Base-by-base conservation (phyloP, 2,113 vertebrate species). In the Excalfactoria chinensis region DNA sequence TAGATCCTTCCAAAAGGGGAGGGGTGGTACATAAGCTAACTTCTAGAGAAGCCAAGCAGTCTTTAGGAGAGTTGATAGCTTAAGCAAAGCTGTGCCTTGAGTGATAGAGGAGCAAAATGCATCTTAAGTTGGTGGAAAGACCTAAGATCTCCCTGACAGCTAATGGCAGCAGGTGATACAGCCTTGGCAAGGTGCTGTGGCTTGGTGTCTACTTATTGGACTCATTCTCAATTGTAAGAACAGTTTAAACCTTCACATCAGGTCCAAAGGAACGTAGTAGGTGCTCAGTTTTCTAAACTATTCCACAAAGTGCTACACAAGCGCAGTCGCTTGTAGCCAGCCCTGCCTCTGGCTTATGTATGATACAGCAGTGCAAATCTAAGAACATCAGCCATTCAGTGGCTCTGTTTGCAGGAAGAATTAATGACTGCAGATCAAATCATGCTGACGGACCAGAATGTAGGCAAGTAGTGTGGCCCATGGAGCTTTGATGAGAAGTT, bases 381-480 rank as follows among this genome's bases (percentile, higher is more conserved):
- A 32, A 70, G 69, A 43, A 20, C 1, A 0, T 0, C 9, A 19
- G 28, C 34, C 5, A 41, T 5, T 28, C 56, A 23, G 21, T 41
- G 43, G 12, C 26, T 59, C 22, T 19, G 43, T 34, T 55, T 35
- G 56, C 48, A 19, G 21, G 49, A 43, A 28, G 20, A 90, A 63
- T n/a, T 59, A 17, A 18, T 44, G 22, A 23, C 5, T 44, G 40
- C 51, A 71, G 82, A 74, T 67, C 16, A 41, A 80, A 30, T 72
- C 2, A 1, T 28, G 48, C 35, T 88, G 32, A 15, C 9, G 46
- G 60, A 46, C 37, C 2, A 1, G 44, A 4, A 80, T 59, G 72
- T 11, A 41, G 41, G 14, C 66, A 40, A 32, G 7, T 11, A 30
- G 22, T 48, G 6, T 55, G 32, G 5, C 12, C n/a, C 3, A 4